A percentile compares a stretch with the other conserved stretches of the same genome.
Evolutionary conservation across 2,888 invertebrate species (phyloP).

Genomic region (Ceratothoa steindachneri): DNA sequence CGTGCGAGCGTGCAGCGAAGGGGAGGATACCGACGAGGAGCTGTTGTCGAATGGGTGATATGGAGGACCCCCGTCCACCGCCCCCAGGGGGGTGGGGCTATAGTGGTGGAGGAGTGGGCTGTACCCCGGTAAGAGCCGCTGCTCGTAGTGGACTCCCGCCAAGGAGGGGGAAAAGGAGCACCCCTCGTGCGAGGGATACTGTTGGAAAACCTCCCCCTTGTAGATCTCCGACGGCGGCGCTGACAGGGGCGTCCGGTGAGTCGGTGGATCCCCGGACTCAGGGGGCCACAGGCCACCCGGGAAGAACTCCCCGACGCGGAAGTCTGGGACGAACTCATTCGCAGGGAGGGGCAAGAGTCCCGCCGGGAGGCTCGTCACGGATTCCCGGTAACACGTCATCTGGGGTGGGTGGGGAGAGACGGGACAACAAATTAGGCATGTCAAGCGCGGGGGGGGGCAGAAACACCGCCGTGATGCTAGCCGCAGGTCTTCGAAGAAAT

Average conservation of each 20-base stretch:
- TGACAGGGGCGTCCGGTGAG: slow-evolving; percentile 20
- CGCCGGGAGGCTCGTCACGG: not conserved
- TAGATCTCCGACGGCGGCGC: slow-evolving; percentile 20
- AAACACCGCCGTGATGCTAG: too few species aligned
- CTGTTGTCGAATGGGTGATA: slow-evolving; percentile 36
- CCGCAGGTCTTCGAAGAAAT: too few species aligned
- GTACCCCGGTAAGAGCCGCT: slow-evolving; percentile 42
- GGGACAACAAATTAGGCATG: too few species aligned
- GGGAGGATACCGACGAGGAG: slow-evolving; percentile 34
- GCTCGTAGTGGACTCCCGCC: slow-evolving; percentile 41
- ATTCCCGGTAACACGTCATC: not conserved
- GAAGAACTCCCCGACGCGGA: not conserved
- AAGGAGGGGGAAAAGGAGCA: slow-evolving; percentile 21
- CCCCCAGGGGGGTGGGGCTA: slow-evolving; percentile 21
- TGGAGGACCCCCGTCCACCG: slow-evolving; percentile 21
- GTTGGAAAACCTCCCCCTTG: slow-evolving; percentile 21
- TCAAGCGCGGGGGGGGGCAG: too few species aligned
- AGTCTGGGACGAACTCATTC: slow-evolving; percentile 2
- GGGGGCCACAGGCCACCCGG: not conserved
- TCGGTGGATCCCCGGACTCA: not conserved
- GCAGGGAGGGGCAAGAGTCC: not conserved
- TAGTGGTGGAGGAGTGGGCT: slow-evolving; percentile 24
- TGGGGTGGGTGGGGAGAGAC: too few species aligned
- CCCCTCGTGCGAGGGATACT: slow-evolving; percentile 14
- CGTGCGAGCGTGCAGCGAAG: slow-evolving; percentile 38